phyloP scores from a whole-genome alignment of 2,113 vertebrate genomes.

The Sorex fumeus region DNA sequence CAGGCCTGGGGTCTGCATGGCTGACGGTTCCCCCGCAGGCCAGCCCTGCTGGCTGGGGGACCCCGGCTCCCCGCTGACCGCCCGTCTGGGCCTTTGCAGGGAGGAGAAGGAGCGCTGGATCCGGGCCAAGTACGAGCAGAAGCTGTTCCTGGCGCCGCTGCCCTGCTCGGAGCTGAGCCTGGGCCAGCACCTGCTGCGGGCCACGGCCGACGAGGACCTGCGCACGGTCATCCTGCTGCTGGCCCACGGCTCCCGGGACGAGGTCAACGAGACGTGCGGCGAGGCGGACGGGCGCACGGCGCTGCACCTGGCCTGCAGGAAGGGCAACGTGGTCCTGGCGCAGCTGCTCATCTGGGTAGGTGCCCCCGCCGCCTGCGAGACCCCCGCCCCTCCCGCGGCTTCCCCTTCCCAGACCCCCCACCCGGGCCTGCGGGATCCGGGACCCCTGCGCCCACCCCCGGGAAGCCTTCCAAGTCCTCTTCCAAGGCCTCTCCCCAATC shows the following conservation, averaged over 20 bases:
- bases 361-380: neutral
- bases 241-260: slow-evolving; percentile 94
- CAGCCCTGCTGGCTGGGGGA: fast-evolving
- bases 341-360: slow-evolving; percentile 98
- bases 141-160: slow-evolving; percentile 94
- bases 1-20: neutral
- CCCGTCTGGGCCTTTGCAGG: slow-evolving; percentile 86
- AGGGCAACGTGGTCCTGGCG: slow-evolving; percentile 94
- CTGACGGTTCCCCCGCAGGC: too few species aligned
- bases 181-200: slow-evolving; percentile 95
- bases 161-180: slow-evolving; percentile 92
- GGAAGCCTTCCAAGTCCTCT: too few species aligned
- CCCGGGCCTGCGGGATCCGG: too few species aligned
- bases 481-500: too few species aligned
- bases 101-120: slow-evolving; percentile 99
- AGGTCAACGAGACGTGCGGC: slow-evolving; percentile 97
- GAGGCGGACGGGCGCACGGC: slow-evolving; percentile 96
- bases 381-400: too few species aligned
- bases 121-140: slow-evolving; percentile 98
- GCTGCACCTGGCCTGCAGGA: slow-evolving; percentile 95
- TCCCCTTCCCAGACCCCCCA: too few species aligned
- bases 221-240: slow-evolving; percentile 94
- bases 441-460: too few species aligned
- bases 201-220: slow-evolving; percentile 95
- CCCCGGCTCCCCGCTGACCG: neutral